These are phyloP conservation scores for Anoplius nigerrimus DNA, from an alignment of 2,888 invertebrate genomes.

Conservation along the genomic window DNA sequence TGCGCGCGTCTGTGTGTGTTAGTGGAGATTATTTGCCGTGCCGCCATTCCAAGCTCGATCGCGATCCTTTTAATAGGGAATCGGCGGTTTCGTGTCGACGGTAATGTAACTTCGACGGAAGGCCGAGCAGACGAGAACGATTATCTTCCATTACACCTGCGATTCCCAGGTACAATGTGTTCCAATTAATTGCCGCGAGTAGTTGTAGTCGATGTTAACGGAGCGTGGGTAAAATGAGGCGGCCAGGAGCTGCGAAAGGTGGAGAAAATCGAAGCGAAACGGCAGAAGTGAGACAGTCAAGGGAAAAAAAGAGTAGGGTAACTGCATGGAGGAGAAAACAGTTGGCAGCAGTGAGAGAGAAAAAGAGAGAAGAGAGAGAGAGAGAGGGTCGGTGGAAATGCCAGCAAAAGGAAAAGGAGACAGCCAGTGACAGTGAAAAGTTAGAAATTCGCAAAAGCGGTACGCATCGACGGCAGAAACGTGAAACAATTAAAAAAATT, in stretches of 20 bases:
- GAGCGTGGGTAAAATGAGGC: neutral
- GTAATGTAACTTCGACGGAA: conserved; percentile 58
- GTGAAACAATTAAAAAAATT: no score
- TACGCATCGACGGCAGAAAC: no score
- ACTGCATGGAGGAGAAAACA: neutral
- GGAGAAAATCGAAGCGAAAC: neutral
- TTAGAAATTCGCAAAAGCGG: no score
- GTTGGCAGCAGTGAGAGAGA: neutral
- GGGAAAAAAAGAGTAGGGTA: no score
- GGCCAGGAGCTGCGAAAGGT: neutral
- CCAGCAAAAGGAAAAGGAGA: no score
- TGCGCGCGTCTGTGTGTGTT: no score
- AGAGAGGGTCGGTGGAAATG: no score
- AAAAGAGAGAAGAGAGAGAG: no score
- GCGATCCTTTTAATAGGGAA: conserved; percentile 53
- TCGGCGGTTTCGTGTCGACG: conserved; percentile 56
- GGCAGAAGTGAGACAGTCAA: neutral
- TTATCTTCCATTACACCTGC: conserved; percentile 71
- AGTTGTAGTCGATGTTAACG: conserved; percentile 21
- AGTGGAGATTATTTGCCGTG: conserved; percentile 19
- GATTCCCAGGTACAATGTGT: conserved; percentile 68
- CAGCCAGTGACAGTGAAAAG: no score
- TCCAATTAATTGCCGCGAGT: conserved; percentile 53
- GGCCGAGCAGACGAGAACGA: conserved; percentile 56
- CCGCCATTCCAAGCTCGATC: conserved; percentile 36